Percentiles rank a stretch among this genome's conserved stretches.
Conservation (phyloP, 2,797 vertebrate species). For the Telmatherina bonti region DNA sequence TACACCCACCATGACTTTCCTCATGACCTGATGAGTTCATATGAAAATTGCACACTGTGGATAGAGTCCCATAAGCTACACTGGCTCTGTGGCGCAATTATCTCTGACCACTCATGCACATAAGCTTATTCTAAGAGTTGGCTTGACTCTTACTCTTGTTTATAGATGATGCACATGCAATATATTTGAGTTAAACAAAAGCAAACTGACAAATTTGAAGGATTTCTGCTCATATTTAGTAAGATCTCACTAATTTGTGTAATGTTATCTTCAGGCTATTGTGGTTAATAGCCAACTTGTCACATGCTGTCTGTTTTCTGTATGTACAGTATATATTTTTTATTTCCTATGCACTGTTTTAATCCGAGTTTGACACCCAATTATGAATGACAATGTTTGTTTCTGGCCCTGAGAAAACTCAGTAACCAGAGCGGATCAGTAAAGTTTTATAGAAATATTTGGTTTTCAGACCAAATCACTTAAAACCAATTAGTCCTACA, state of each 20-base stretch:
- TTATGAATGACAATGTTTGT: not conserved
- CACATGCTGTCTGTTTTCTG: not conserved
- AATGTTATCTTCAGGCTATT: constrained; percentile 20
- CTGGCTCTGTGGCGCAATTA: constrained; percentile 43
- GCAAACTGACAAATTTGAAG: constrained; percentile 30
- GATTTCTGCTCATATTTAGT: constrained; percentile 35
- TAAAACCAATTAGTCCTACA: not conserved
- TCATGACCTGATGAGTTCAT: constrained; percentile 32
- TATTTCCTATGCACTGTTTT: not conserved
- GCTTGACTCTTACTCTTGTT: constrained; percentile 23
- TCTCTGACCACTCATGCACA: constrained; percentile 40
- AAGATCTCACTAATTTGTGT: constrained; percentile 38
- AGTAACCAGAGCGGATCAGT: not conserved
- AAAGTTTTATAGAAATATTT: constrained; percentile 1
- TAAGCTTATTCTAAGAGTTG: constrained; percentile 24
- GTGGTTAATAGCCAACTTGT: not conserved
- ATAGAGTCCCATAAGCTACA: constrained; percentile 24
- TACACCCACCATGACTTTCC: constrained; percentile 18
- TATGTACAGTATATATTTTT: not conserved
- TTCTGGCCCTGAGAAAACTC: not conserved
- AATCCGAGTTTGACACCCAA: not conserved
- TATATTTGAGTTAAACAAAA: constrained; percentile 25
- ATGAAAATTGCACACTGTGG: constrained; percentile 32
- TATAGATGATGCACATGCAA: constrained; percentile 13
- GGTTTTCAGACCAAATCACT: not conserved